phyloP scores from a whole-genome alignment of 2,113 vertebrate species.

The Actenoides hombroni region DNA sequence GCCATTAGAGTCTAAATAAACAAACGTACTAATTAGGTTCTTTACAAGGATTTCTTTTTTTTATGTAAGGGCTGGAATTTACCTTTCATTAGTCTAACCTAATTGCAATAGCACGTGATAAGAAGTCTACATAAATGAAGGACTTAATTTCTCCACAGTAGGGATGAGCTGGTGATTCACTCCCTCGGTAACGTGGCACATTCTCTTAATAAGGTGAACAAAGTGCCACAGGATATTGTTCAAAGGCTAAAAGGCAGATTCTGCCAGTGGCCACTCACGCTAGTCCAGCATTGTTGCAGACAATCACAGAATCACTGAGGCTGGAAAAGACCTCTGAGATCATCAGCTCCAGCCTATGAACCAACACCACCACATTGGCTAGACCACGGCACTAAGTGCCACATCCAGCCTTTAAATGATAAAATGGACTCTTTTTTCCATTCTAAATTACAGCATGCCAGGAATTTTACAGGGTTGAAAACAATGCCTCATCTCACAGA shows the following conservation, averaged over 20 bases:
- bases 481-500: neutral
- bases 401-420: neutral
- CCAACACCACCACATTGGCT: too few relatives aligned
- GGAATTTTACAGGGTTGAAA: neutral
- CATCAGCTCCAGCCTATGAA: too few relatives aligned
- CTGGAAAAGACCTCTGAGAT: too few relatives aligned
- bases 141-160: slow-evolving; percentile 26
- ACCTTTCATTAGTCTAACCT: slow-evolving; percentile 83
- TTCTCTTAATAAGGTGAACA: neutral
- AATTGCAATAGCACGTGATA: slow-evolving; percentile 76
- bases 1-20: slow-evolving; percentile 79
- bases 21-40: slow-evolving; percentile 78
- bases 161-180: neutral
- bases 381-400: too few relatives aligned
- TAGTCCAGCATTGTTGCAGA: neutral
- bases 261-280: neutral
- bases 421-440: neutral
- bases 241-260: neutral
- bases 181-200: neutral
- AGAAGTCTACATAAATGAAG: slow-evolving; percentile 73
- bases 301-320: too few relatives aligned
- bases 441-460: neutral
- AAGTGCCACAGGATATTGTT: neutral
- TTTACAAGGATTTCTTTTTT: slow-evolving; percentile 67
- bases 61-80: slow-evolving; percentile 75